Percentiles rank a stretch among this genome's conserved stretches.
Evolutionary conservation across 2,888 invertebrate species (phyloP).

Genomic region (Hemistola chrysoprasaria): DNA sequence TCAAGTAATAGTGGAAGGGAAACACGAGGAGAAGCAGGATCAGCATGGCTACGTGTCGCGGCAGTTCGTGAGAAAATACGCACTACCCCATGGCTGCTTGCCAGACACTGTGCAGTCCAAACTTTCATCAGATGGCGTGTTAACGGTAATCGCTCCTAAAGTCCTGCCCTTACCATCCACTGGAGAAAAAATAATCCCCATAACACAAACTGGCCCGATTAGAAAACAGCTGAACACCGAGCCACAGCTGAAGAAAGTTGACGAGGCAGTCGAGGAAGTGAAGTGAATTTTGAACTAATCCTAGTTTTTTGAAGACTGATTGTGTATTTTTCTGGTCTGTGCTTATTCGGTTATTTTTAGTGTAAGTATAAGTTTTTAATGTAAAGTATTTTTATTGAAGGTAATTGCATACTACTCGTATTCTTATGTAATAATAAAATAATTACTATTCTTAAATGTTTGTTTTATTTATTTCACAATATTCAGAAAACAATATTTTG

Average conservation of each 20-base stretch:
- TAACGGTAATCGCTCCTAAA: slow-evolving; percentile 87
- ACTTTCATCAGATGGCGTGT: slow-evolving; percentile 88
- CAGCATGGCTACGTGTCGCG: slow-evolving; percentile 88
- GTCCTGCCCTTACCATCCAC: slow-evolving; percentile 59
- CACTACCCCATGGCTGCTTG: slow-evolving; percentile 88
- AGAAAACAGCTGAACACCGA: slow-evolving; percentile 50
- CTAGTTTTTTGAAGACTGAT: background rate
- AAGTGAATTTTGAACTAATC: slow-evolving; percentile 3
- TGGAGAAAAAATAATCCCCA: slow-evolving; percentile 83
- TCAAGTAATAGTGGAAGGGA: slow-evolving; percentile 86
- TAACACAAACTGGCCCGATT: slow-evolving; percentile 82
- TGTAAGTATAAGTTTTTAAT: background rate
- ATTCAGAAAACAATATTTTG: too few species aligned
- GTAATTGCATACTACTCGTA: too few species aligned
- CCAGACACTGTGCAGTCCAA: slow-evolving; percentile 87
- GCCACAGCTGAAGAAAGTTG: slow-evolving; percentile 5
- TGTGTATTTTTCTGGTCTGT: background rate
- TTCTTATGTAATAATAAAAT: too few species aligned
- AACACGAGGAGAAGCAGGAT: slow-evolving; percentile 89
- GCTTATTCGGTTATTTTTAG: too few species aligned
- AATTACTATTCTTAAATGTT: too few species aligned
- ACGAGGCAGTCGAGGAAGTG: slow-evolving; percentile 5
- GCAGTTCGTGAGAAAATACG: slow-evolving; percentile 87
- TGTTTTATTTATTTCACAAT: background rate
- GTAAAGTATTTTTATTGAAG: too few species aligned